These are phyloP conservation scores for Anguilla obscura DNA, from an alignment of 2,797 vertebrate species.

Conservation along the genomic window DNA sequence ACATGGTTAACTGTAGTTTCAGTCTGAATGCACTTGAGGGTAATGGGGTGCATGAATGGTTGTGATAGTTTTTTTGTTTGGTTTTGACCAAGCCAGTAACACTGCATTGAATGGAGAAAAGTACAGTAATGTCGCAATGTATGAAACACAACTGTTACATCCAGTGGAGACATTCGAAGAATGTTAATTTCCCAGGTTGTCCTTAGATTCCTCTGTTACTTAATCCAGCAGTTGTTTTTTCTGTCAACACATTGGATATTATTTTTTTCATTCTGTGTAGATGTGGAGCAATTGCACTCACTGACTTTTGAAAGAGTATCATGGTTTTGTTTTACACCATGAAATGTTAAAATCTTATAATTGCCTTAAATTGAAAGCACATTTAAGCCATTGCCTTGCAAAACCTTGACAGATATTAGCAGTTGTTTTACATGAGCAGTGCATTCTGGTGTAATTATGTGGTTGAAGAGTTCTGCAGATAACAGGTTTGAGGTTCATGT, in stretches of 20 bases:
- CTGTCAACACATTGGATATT: slow-evolving; percentile 27
- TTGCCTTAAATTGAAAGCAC: slow-evolving; percentile 48
- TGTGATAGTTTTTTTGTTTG: slow-evolving; percentile 4
- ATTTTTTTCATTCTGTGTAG: slow-evolving; percentile 27
- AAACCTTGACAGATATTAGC: slow-evolving; percentile 48
- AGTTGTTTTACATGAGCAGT: slow-evolving; percentile 50
- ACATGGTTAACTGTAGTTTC: background rate
- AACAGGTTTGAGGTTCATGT: slow-evolving; percentile 48
- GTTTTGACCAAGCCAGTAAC: background rate
- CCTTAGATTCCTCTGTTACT: slow-evolving; percentile 12
- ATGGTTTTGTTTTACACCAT: slow-evolving; percentile 48
- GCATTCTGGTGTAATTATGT: slow-evolving; percentile 52
- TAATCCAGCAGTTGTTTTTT: slow-evolving; percentile 24
- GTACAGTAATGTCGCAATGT: slow-evolving; percentile 2
- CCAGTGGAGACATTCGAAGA: background rate
- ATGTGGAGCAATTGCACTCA: slow-evolving; percentile 18
- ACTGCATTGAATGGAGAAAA: slow-evolving; percentile 29
- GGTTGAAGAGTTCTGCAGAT: slow-evolving; percentile 46
- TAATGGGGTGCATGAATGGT: background rate
- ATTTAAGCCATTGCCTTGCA: slow-evolving; percentile 55
- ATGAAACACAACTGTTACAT: background rate
- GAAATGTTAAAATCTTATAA: slow-evolving; percentile 58
- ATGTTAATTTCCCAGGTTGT: slow-evolving; percentile 2
- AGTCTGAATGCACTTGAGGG: background rate
- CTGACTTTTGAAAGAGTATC: slow-evolving; percentile 13